Evolutionary conservation across 2,797 vertebrate species (phyloP), one percentile per base, ranked within the genome.

Genomic region (Chloroceryle amazona): DNA sequence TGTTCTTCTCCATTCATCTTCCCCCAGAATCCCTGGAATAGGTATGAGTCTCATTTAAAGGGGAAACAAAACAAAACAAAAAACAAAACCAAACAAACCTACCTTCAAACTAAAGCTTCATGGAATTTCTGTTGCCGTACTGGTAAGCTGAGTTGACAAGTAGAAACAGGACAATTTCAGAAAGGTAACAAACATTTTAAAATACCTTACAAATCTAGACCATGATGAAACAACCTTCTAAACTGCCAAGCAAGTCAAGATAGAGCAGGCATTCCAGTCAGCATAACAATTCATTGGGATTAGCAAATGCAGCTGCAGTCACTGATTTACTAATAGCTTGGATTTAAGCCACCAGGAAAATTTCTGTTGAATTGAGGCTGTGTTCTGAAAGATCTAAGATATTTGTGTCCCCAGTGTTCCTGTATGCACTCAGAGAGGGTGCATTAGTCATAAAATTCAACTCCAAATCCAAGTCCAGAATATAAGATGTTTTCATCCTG

Each of bases 11-110:
- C 88, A 73, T 73, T 90, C 60, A 54, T 89, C 88, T 92, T 93
- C 67, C 72, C 68, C 61, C 83, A 94, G 93, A 97, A 89, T 94
- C 78, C 68, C 71, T 71, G 81, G 57, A 94, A 82, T 94, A 96
- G 66, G 63, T 90, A 60, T 42, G 88, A 96, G 57, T 62, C 86
- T 92, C 35, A 57, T 71, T 90, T 85, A 61, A 82, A 89, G 93
- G 58, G 49, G 29, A 52, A 8, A 68, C 17, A 5, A 33, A 57
- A 26, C 6, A 26, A 26, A 49, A 47, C 18, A 42, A 31, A 54
- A 67, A 9, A 57, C 65, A 18, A 5, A 60, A 28, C 5, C 6
- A 74, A 86, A 44, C 25, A 29, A 74, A 58, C n/a, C n/a, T 39
- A 70, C 39, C 66, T 52, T 90, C 29, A 90, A 35, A 60, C 67